Conservation (phyloP, 1,140 invertebrate genomes). For the Bilobella aurantiaca region DNA sequence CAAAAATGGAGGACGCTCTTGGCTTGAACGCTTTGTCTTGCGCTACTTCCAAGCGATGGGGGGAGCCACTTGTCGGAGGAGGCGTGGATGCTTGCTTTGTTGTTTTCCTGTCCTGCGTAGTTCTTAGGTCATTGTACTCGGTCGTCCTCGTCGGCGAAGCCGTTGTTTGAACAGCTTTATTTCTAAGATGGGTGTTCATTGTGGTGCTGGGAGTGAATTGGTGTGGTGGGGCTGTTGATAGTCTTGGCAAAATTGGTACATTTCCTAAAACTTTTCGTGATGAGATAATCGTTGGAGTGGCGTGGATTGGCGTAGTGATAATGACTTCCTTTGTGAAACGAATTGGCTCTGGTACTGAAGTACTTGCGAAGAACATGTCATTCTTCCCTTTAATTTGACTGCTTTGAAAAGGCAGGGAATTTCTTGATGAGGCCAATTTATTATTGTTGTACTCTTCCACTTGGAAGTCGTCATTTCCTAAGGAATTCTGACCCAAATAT, state of each 20-base stretch:
- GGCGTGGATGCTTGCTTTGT: too few relatives aligned
- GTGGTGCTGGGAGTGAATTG: slow-evolving; percentile 8
- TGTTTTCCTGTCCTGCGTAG: too few relatives aligned
- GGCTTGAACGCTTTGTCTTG: not conserved
- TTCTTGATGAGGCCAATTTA: slow-evolving; percentile 24
- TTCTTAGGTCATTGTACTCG: too few relatives aligned
- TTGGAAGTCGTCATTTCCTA: slow-evolving; percentile 33
- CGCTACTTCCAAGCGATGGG: too few relatives aligned
- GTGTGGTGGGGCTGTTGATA: too few relatives aligned
- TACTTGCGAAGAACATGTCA: slow-evolving; percentile 14
- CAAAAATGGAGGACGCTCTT: not conserved
- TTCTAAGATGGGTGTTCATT: slow-evolving; percentile 5
- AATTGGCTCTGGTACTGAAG: not conserved
- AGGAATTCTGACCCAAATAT: slow-evolving; percentile 25
- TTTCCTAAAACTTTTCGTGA: not conserved
- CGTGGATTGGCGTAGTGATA: not conserved
- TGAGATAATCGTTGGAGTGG: not conserved
- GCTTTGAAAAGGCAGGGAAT: slow-evolving; percentile 19
- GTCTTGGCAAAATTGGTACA: too few relatives aligned
- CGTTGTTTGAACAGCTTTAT: too few relatives aligned
- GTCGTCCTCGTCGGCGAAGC: too few relatives aligned
- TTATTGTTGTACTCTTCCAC: slow-evolving; percentile 35
- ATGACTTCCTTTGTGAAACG: not conserved
- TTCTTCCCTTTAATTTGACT: slow-evolving; percentile 21
- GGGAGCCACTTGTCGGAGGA: too few relatives aligned